Base-by-base conservation (phyloP, 2,888 invertebrate genomes). In the Mimumesa dahlbomi region DNA sequence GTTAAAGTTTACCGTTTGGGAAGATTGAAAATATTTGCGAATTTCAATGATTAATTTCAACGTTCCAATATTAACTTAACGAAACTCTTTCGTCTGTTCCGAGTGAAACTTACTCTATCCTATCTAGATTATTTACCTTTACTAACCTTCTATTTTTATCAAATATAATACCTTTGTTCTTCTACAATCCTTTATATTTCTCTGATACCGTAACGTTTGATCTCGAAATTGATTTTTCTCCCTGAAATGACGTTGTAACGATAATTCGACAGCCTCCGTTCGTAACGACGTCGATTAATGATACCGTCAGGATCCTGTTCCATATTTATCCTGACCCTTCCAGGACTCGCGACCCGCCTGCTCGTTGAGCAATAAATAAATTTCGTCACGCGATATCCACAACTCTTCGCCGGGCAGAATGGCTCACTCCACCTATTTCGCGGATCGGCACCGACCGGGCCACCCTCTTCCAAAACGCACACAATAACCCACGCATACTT, bases 371-470 rank as follows among this genome's bases (percentile, higher is more conserved):
- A 78, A 85, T 86, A 86, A 86, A 87, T 86, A 87, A 87, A 85
- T 85, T 78, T 85, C 82, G 79, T 75, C 79, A 81, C 83, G 82
- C 85, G 82, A 85, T 83, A 79, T 72, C 82, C 84, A 84, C 85
- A 82, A 84, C 78, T 85, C 83, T 83, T 83, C 76, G 75, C 59
- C 70, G 52, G 53, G 53, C 62, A 36, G 70, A 48, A 53, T 46
- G 50, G 52, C 69, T 71, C 69, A 62, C 65, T 61, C 63, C 70
- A 67, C 58, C 69, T 66, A 82, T 72, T 80, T 80, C 57, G 79
- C 67, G 77, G 66, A 68, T 75, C 79, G 79, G 58, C 77, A 77
- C 68, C 78, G 74, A 68, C 70, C 40, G 50, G 42, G 49, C 61
- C 57, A 56, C 64, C 61, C 66, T 42, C 46, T 29, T 14, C 45